A percentile compares a stretch with the other conserved stretches of the same genome.
Conservation (phyloP, 2,888 invertebrate genomes). For the Erpobdella octoculata region DNA sequence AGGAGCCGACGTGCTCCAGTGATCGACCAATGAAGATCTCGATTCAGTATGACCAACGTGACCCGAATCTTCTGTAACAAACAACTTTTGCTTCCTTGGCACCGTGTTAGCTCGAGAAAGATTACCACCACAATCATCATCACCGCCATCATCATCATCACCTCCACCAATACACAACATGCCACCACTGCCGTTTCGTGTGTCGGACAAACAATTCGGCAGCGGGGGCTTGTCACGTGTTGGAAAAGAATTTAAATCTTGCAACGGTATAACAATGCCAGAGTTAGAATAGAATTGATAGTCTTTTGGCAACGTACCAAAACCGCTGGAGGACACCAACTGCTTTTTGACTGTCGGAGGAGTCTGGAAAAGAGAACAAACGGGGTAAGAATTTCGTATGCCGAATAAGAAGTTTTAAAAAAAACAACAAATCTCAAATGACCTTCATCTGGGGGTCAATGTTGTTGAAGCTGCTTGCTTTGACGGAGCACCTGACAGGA, state of each 20-base stretch:
- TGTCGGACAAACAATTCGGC: no score
- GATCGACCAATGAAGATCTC: neutral
- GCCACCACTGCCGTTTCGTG: no score
- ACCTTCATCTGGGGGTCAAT: neutral
- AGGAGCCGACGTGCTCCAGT: neutral
- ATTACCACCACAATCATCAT: neutral
- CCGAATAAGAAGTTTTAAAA: neutral
- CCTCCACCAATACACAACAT: neutral
- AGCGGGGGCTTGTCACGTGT: neutral
- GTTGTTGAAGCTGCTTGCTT: neutral
- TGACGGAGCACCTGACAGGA: neutral
- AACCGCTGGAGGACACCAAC: neutral
- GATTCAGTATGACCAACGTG: neutral
- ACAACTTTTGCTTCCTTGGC: constrained; percentile 5
- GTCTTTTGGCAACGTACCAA: constrained; percentile 19
- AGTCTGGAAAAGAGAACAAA: neutral
- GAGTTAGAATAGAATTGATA: neutral
- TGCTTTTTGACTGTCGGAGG: neutral
- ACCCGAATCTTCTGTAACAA: neutral
- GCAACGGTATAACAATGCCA: neutral
- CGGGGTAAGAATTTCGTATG: neutral
- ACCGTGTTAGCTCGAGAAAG: neutral
- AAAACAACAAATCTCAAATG: neutral
- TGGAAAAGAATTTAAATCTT: neutral
- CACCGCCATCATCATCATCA: neutral